Conservation (phyloP, 2,888 invertebrate species). For the Synergus laeviventris region DNA sequence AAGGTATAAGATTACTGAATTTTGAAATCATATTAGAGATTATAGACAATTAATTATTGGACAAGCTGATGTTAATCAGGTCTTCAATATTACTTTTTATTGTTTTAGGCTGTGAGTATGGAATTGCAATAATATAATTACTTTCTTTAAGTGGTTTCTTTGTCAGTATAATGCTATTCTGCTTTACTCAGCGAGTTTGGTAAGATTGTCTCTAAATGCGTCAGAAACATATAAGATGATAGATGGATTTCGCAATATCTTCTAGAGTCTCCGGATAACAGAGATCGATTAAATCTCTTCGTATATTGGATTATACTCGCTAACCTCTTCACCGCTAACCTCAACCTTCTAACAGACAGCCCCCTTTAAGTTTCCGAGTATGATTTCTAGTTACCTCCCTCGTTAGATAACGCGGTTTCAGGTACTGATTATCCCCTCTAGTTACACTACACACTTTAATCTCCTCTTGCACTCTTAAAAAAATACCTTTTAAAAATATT, state of each 20-base stretch:
- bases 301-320: conserved; percentile 52
- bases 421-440: background rate
- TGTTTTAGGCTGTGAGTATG: background rate
- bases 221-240: conserved; percentile 24
- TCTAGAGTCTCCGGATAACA: conserved; percentile 23
- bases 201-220: conserved; percentile 2
- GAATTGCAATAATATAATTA: background rate
- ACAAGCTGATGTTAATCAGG: no score
- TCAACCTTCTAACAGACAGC: conserved; percentile 46
- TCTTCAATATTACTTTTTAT: no score
- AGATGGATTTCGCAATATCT: conserved; percentile 26
- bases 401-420: conserved; percentile 10
- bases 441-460: background rate
- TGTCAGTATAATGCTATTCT: background rate
- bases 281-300: conserved; percentile 52
- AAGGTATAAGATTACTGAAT: background rate
- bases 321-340: conserved; percentile 49
- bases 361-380: conserved; percentile 46
- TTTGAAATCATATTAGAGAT: background rate
- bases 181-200: background rate
- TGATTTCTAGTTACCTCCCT: conserved; percentile 39
- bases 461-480: background rate
- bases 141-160: background rate
- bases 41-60: background rate
- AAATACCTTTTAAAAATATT: background rate